These are phyloP conservation scores for Hemiprocne comata DNA, from an alignment of 2,113 vertebrate genomes.

Conservation along the genomic window DNA sequence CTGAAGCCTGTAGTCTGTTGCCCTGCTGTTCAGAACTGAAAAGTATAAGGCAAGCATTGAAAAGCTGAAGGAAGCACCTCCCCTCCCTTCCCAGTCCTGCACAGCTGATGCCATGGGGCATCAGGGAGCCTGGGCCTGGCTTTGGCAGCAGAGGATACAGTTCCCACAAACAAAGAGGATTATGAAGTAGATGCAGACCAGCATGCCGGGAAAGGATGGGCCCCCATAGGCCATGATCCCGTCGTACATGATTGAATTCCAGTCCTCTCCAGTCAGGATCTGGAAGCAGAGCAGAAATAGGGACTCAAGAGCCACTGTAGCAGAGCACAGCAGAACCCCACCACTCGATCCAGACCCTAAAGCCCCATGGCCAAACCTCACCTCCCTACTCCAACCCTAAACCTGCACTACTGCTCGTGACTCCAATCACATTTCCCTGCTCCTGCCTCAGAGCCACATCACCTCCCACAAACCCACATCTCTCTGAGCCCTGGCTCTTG, in stretches of 20 bases:
- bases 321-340: neutral
- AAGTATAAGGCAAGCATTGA: too few relatives aligned
- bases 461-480: neutral
- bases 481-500: neutral
- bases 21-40: neutral
- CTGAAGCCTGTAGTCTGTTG: too few relatives aligned
- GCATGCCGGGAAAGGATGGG: slow-evolving; percentile 87
- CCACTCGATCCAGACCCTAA: neutral
- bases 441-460: neutral
- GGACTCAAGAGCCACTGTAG: neutral
- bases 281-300: slow-evolving; percentile 15
- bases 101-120: neutral
- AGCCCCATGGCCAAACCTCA: neutral
- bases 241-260: slow-evolving; percentile 94
- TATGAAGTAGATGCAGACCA: slow-evolving; percentile 93
- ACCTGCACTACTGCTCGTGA: neutral
- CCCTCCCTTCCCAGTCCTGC: neutral
- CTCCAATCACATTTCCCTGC: neutral
- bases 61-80: neutral
- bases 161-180: slow-evolving; percentile 93
- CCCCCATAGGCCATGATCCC: slow-evolving; percentile 95
- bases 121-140: neutral
- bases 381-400: neutral
- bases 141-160: slow-evolving; percentile 84
- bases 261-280: slow-evolving; percentile 95